Conservation (phyloP, 2,797 vertebrate genomes). For the Emys orbicularis region DNA sequence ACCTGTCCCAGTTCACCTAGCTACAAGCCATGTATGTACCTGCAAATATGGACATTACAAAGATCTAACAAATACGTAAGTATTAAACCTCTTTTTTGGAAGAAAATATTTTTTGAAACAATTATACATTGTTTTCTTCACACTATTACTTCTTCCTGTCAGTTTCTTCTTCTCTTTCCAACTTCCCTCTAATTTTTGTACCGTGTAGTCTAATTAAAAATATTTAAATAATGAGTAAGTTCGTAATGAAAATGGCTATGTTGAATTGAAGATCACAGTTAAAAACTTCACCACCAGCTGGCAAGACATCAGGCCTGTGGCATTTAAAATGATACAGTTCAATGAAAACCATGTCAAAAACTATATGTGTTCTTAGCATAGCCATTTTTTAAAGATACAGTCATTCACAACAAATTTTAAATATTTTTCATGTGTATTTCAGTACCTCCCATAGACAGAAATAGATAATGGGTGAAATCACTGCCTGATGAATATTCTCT, state of each 20-base stretch:
- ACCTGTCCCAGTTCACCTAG: not conserved
- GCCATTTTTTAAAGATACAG: constrained; percentile 23
- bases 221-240: constrained; percentile 25
- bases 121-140: not conserved
- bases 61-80: not conserved
- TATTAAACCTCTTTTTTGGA: not conserved
- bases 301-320: constrained; percentile 10
- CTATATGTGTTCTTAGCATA: constrained; percentile 40
- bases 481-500: constrained; percentile 52
- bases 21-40: not conserved
- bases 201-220: not conserved
- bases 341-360: constrained; percentile 56
- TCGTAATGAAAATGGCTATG: constrained; percentile 40
- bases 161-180: not conserved
- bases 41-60: not conserved
- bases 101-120: not conserved
- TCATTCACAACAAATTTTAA: constrained; percentile 67
- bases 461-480: constrained; percentile 58
- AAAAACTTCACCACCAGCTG: constrained; percentile 19
- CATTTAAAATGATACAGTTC: constrained; percentile 49
- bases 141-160: not conserved
- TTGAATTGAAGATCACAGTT: constrained; percentile 31
- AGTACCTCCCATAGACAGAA: constrained; percentile 45
- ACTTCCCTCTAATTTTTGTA: not conserved
- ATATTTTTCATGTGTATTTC: constrained; percentile 60